Conservation (phyloP, 2,113 vertebrate genomes). For the Rattus norvegicus region GRCr8 NC_086022.1:178972001-178972500, state of each 20-base stretch:
- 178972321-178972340: constrained; percentile 51
- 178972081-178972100: neutral
- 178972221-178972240: neutral
- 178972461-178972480: constrained; percentile 68
- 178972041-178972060: neutral
- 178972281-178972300: constrained; percentile 20
- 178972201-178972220: neutral
- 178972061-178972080: neutral
- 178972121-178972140: neutral
- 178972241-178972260: neutral
- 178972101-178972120: neutral
- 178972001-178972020: constrained; percentile 41
- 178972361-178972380: constrained; percentile 40
- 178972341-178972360: constrained; percentile 56
- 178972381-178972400: constrained; percentile 51
- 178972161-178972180: neutral
- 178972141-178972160: neutral
- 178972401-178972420: neutral
- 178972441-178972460: constrained; percentile 44
- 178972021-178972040: constrained; percentile 28
- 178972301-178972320: neutral
- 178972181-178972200: neutral
- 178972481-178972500: constrained; percentile 63
- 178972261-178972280: constrained; percentile 15
- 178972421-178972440: constrained; percentile 52